phyloP scores from a whole-genome alignment of 1,140 invertebrate genomes.

The Bombus superbus region DNA sequence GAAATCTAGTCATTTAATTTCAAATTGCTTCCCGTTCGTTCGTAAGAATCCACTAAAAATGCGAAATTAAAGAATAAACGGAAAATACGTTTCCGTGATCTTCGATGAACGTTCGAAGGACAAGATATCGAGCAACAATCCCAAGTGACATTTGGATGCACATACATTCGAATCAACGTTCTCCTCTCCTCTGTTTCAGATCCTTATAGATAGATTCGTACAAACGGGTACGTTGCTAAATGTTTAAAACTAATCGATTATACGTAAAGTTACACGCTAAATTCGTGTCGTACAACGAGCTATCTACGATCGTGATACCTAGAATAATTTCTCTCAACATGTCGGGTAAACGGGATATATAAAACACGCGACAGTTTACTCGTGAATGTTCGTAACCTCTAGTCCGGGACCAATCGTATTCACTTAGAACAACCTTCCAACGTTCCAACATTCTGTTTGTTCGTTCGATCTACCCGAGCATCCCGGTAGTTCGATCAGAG shows the following conservation, averaged over 20 bases:
- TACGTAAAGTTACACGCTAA: slow-evolving; percentile 54
- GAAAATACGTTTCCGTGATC: not conserved
- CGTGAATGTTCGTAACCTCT: slow-evolving; percentile 1
- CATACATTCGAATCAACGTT: not conserved
- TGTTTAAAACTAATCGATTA: slow-evolving; percentile 54
- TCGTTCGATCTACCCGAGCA: not conserved
- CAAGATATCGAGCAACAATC: not conserved
- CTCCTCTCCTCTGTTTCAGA: slow-evolving; percentile 6
- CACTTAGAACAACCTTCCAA: not conserved
- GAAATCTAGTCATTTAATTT: too few species aligned
- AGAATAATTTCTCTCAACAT: slow-evolving; percentile 57
- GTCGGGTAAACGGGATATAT: slow-evolving; percentile 41
- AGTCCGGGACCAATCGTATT: slow-evolving; percentile 4
- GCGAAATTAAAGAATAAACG: not conserved
- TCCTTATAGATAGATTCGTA: slow-evolving; percentile 58
- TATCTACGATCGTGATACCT: slow-evolving; percentile 61
- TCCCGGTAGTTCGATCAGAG: slow-evolving; percentile 11
- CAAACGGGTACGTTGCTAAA: slow-evolving; percentile 62
- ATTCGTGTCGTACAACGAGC: slow-evolving; percentile 61
- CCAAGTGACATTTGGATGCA: slow-evolving; percentile 21
- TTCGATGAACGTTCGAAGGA: not conserved
- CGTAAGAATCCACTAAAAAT: too few species aligned
- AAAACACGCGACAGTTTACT: slow-evolving; percentile 46
- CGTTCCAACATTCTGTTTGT: not conserved
- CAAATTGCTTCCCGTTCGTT: not conserved